Evolutionary conservation across 2,888 invertebrate genomes (phyloP).

Genomic region (Stenichneumon culpator): DNA sequence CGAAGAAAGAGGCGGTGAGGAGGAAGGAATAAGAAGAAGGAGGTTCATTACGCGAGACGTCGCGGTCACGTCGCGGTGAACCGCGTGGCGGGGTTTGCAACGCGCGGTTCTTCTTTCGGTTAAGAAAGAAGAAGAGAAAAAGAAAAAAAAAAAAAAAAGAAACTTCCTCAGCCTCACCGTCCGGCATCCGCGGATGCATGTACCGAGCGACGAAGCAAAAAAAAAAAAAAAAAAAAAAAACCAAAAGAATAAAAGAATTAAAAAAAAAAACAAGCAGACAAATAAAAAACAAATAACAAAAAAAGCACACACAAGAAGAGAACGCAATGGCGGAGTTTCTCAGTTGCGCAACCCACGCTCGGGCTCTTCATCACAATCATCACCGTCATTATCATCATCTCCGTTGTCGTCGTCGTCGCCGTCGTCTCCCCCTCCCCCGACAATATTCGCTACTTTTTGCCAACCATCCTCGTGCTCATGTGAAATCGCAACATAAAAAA

Average conservation of each 20-base stretch:
- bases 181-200: slow-evolving; percentile 32
- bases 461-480: slow-evolving; percentile 53
- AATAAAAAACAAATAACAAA: not conserved
- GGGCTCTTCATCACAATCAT: slow-evolving; percentile 73
- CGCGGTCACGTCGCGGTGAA: slow-evolving; percentile 77
- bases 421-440: slow-evolving; percentile 44
- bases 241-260: not conserved
- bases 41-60: slow-evolving; percentile 80
- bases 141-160: slow-evolving; percentile 6
- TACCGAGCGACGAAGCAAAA: not conserved
- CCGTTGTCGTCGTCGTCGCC: slow-evolving; percentile 50
- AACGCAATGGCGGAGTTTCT: slow-evolving; percentile 76
- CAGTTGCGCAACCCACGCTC: slow-evolving; percentile 76
- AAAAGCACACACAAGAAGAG: slow-evolving; percentile 25
- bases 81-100: slow-evolving; percentile 75
- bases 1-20: slow-evolving; percentile 50
- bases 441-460: slow-evolving; percentile 58
- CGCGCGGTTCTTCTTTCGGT: slow-evolving; percentile 67
- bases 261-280: slow-evolving; percentile 2
- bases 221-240: slow-evolving; percentile 20
- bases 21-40: slow-evolving; percentile 65
- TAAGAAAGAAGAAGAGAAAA: slow-evolving; percentile 20
- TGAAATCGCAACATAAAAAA: slow-evolving; percentile 27
- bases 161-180: not conserved
- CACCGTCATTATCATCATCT: slow-evolving; percentile 65